phyloP scores from a whole-genome alignment of 2,888 invertebrate species.

The Coenonympha arcania region DNA sequence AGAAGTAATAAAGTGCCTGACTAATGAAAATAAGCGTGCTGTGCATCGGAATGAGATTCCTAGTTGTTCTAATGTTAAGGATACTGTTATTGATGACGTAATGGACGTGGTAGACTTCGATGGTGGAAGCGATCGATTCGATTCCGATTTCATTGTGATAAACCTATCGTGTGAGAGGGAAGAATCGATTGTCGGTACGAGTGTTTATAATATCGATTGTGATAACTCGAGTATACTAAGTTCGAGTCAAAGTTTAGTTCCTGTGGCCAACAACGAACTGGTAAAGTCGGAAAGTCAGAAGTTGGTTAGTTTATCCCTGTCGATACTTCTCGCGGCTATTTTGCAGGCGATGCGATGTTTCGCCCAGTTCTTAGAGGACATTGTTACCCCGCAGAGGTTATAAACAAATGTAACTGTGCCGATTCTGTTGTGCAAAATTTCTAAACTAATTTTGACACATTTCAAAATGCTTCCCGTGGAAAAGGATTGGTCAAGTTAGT shows the following conservation, averaged over 20 bases:
- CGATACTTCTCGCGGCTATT: slow-evolving; percentile 75
- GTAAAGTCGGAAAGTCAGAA: slow-evolving; percentile 64
- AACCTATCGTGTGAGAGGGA: slow-evolving; percentile 49
- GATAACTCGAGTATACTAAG: slow-evolving; percentile 54
- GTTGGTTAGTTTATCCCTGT: slow-evolving; percentile 75
- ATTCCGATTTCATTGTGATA: slow-evolving; percentile 62
- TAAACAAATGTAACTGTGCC: no score
- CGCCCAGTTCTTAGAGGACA: slow-evolving; percentile 76
- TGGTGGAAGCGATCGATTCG: slow-evolving; percentile 23
- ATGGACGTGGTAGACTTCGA: slow-evolving; percentile 36
- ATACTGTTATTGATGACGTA: slow-evolving; percentile 51
- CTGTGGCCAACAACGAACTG: slow-evolving; percentile 62
- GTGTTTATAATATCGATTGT: slow-evolving; percentile 48
- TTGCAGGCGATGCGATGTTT: slow-evolving; percentile 77
- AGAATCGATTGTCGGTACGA: slow-evolving; percentile 42
- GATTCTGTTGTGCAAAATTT: no score
- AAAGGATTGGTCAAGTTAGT: no score
- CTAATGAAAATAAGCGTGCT: slow-evolving; percentile 50
- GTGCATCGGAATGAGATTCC: slow-evolving; percentile 68
- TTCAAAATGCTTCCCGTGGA: no score
- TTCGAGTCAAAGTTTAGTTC: slow-evolving; percentile 60
- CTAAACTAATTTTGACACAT: no score
- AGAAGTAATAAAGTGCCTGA: slow-evolving; percentile 64
- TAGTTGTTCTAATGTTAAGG: slow-evolving; percentile 60
- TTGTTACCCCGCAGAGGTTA: slow-evolving; percentile 66